These are phyloP conservation scores for Prionace glauca DNA, from an alignment of 2,797 vertebrate genomes.

Conservation along the genomic window DNA sequence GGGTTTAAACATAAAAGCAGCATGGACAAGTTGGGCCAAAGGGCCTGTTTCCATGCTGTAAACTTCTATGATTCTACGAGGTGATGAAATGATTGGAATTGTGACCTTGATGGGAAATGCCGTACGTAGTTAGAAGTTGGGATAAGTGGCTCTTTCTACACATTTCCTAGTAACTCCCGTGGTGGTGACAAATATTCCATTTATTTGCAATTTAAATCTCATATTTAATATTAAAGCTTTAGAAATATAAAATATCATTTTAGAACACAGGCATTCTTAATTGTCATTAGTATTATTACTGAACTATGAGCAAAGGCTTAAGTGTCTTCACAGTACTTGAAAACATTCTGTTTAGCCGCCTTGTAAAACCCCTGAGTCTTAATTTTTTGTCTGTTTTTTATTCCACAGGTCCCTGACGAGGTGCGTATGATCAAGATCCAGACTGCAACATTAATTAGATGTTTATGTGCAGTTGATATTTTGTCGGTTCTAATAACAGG, in stretches of 20 bases:
- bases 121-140: background rate
- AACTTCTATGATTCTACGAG: too few species aligned
- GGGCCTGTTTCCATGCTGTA: too few species aligned
- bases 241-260: background rate
- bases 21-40: too few species aligned
- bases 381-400: slow-evolving; percentile 11
- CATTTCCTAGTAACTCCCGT: background rate
- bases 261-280: background rate
- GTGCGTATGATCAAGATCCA: slow-evolving; percentile 49
- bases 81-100: background rate
- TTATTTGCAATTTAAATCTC: background rate
- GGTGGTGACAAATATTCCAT: background rate
- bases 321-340: background rate
- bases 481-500: background rate
- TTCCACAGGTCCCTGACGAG: slow-evolving; percentile 64
- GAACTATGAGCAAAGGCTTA: background rate
- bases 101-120: background rate
- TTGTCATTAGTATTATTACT: background rate
- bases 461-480: background rate
- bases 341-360: background rate
- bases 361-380: background rate
- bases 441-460: background rate
- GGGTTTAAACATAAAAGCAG: too few species aligned
- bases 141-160: background rate
- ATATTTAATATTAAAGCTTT: background rate